These are phyloP conservation scores for Druon quercuslanigerum DNA, from an alignment of 1,140 invertebrate species.

Conservation along the genomic window DNA sequence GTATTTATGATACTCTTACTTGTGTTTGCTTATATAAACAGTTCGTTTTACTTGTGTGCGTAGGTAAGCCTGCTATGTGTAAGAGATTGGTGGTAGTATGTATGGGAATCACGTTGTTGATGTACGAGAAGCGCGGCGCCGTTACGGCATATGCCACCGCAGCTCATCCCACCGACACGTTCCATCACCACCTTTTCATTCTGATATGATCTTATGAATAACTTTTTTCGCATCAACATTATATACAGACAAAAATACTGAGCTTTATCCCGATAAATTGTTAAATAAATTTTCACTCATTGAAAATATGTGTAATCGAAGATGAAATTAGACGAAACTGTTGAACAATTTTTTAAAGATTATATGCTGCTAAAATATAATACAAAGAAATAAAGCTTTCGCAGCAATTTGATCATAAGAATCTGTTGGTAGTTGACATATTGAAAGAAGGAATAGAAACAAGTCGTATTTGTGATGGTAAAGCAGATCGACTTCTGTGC, in stretches of 20 bases:
- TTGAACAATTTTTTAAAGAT: no score
- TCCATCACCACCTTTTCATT: slow-evolving; percentile 35
- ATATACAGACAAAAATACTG: slow-evolving; percentile 12
- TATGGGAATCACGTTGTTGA: slow-evolving; percentile 72
- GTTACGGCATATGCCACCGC: slow-evolving; percentile 60
- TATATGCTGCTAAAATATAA: no score
- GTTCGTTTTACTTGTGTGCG: background rate
- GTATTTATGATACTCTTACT: no score
- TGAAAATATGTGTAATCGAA: no score
- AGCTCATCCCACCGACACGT: slow-evolving; percentile 34
- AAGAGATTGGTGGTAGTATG: slow-evolving; percentile 57
- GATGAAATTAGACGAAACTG: no score
- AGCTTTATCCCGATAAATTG: no score
- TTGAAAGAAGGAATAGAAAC: no score
- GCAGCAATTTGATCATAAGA: no score
- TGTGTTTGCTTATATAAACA: no score
- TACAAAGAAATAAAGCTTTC: no score
- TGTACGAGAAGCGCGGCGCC: slow-evolving; percentile 60
- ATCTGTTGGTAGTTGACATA: no score
- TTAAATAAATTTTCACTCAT: no score
- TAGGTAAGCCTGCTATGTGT: slow-evolving; percentile 33
- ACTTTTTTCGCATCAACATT: slow-evolving; percentile 54
- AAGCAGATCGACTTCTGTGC: slow-evolving; percentile 39
- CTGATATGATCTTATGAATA: slow-evolving; percentile 53
- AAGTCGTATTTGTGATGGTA: slow-evolving; percentile 28